A percentile compares a stretch with the other conserved stretches of the same genome.
Conservation (phyloP, 1,140 invertebrate genomes). For the Neuroterus valhalla region DNA sequence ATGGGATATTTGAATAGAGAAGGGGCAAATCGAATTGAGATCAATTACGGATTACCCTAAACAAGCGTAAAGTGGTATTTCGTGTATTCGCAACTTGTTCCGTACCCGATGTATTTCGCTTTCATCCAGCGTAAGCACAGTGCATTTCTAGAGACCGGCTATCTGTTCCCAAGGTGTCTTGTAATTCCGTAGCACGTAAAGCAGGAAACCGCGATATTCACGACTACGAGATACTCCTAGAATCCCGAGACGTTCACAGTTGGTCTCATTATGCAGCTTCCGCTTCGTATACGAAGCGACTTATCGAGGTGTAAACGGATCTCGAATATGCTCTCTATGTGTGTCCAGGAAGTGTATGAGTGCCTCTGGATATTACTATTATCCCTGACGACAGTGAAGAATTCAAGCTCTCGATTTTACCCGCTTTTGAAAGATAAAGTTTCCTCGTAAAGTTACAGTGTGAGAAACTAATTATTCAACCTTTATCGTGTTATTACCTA, state of each 20-base stretch:
- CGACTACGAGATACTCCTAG: conserved; percentile 21
- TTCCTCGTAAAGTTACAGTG: too few relatives aligned
- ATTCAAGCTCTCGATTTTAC: neutral
- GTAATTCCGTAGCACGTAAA: conserved; percentile 45
- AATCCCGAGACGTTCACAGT: conserved; percentile 19
- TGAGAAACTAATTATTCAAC: too few relatives aligned
- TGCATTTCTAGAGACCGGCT: conserved; percentile 10
- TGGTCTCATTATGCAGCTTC: conserved; percentile 27
- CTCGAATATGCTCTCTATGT: conserved; percentile 1
- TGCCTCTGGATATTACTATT: too few relatives aligned
- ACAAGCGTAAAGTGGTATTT: conserved; percentile 10
- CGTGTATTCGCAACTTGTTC: conserved; percentile 44
- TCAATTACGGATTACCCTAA: neutral
- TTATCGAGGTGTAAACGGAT: conserved; percentile 14
- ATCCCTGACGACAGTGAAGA: too few relatives aligned
- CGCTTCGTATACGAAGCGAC: neutral
- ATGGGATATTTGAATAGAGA: too few relatives aligned
- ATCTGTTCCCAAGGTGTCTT: conserved; percentile 54
- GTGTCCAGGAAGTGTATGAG: too few relatives aligned
- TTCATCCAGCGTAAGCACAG: conserved; percentile 25
- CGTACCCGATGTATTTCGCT: conserved; percentile 46
- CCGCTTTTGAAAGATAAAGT: neutral
- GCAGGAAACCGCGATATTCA: conserved; percentile 37
- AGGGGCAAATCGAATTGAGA: neutral
- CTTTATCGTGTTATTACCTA: too few relatives aligned